A percentile compares a stretch with the other conserved stretches of the same genome.
Evolutionary conservation across 2,113 vertebrate species (phyloP).

Genomic region (Isichthys henryi): DNA sequence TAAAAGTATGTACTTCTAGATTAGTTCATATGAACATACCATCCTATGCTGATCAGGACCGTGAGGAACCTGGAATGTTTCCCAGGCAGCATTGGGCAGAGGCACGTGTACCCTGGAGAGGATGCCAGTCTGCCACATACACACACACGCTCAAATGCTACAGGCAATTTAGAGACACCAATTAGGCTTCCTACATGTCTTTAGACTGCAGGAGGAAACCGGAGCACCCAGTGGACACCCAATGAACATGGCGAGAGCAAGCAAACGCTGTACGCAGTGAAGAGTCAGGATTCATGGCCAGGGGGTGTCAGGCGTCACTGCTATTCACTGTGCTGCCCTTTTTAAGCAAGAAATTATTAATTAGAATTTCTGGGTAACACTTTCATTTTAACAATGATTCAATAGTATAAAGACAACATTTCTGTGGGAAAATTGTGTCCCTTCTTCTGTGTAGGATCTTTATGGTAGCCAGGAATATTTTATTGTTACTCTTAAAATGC

Average conservation of each 20-base stretch:
- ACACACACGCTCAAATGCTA: not conserved
- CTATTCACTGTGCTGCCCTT: not conserved
- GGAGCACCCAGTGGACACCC: not conserved
- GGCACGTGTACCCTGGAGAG: not conserved
- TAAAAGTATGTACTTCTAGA: not conserved
- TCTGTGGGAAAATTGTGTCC: not conserved
- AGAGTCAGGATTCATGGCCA: not conserved
- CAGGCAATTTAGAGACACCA: not conserved
- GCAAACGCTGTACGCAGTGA: not conserved
- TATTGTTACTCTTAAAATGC: not conserved
- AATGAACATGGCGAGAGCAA: not conserved
- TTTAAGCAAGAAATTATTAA: not conserved
- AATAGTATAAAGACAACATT: not conserved
- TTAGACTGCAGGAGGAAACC: not conserved
- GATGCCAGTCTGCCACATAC: not conserved
- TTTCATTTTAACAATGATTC: not conserved
- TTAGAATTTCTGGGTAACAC: not conserved
- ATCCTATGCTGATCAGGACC: not conserved
- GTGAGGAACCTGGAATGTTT: not conserved
- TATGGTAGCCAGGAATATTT: not conserved
- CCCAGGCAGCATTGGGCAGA: not conserved
- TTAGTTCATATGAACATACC: not conserved
- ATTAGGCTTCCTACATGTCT: not conserved
- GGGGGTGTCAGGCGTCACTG: not conserved
- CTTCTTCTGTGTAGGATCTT: not conserved